Evolutionary conservation across 2,113 vertebrate species (phyloP).

Genomic region (Hystrix cristata): DNA sequence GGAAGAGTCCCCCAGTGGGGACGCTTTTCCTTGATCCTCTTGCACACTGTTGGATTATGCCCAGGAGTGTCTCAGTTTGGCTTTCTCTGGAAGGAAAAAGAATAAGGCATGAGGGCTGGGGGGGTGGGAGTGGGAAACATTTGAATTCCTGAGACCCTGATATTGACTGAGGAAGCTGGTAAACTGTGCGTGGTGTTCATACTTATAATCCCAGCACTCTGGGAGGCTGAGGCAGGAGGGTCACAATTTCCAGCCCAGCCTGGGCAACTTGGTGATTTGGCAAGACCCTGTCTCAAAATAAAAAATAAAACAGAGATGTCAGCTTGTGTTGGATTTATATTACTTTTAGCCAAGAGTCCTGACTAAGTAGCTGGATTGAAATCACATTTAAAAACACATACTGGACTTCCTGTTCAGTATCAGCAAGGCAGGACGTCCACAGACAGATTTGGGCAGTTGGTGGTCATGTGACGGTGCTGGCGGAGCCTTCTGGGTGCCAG

Average conservation of each 20-base stretch:
- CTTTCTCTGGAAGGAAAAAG: neutral
- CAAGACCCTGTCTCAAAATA: neutral
- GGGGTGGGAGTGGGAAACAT: neutral
- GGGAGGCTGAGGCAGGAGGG: neutral
- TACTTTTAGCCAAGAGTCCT: neutral
- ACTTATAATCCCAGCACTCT: neutral
- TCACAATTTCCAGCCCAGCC: neutral
- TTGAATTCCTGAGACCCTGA: neutral
- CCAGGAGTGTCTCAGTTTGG: neutral
- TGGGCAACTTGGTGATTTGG: neutral
- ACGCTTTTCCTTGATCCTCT: too few species aligned
- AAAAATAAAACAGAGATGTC: neutral
- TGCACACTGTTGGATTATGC: too few species aligned
- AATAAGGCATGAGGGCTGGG: fast-evolving
- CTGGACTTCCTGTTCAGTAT: neutral
- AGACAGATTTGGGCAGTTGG: neutral
- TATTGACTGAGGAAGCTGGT: neutral
- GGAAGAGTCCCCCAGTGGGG: neutral
- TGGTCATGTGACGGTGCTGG: neutral
- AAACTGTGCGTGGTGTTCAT: neutral
- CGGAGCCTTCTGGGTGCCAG: neutral
- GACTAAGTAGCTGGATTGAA: neutral
- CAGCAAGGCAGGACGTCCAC: neutral
- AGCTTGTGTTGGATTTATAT: neutral
- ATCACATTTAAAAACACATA: neutral